Base-by-base conservation (phyloP, 2,797 vertebrate genomes). In the Brachyrhaphis roseni region DNA sequence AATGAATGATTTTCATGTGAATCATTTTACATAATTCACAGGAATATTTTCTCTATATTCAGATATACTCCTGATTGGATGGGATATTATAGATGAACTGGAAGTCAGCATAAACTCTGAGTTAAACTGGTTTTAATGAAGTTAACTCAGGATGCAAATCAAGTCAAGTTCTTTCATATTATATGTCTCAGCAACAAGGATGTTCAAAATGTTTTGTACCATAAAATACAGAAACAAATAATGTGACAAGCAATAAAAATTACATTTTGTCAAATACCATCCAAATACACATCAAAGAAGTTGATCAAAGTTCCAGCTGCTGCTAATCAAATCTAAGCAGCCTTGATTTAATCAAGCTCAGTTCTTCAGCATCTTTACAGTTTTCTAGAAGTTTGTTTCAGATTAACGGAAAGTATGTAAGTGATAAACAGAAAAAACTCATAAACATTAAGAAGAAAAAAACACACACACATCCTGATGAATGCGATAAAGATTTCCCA, bases 401-500 rank as follows among this genome's bases (percentile, higher is more conserved):
- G n/a, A 31, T 59, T 15, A 15, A 31, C 1, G 5, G 28, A 28
- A 75, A 68, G 53, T 28, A 78, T 10, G 28, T 34, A 76, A 72
- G 62, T 15, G 26, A 71, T n/a, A 46, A n/a, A 47, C 8, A 59
- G 39, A 12, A 75, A 20, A 11, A 74, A 53, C 79, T 72, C 72
- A 74, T 12, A 59, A 59, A 66, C 31, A 45, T 78, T 78, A 86
- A 83, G 41, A 46, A 81, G 39, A 28, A 16, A 16, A 74, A 75
- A 43, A 59, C 5, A 70, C 41, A 79, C 71, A 76, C 6, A 55
- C 39, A 82, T 72, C 26, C 23, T 46, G 51, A 34, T 74, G 55
- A 55, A 1, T 12, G 11, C 31, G 18, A 34, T 51, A 1, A 13
- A 77, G 79, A 57, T 80, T 94, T 94, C 94, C 93, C 93, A 94